phyloP scores from a whole-genome alignment of 2,888 invertebrate species.

The Xestia ashworthii region DNA sequence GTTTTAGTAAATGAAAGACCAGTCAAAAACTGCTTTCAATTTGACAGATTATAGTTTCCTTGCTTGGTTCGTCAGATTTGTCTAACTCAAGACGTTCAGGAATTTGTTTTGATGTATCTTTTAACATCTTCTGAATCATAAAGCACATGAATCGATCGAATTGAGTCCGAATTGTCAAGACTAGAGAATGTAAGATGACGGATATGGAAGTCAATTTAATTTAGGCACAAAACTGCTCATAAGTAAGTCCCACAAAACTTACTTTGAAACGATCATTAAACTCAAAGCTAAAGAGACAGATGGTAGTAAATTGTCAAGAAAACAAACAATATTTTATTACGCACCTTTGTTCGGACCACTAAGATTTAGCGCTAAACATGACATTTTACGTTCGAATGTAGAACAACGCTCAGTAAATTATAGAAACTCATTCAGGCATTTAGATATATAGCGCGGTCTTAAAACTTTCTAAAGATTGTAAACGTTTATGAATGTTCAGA shows the following conservation, averaged over 20 bases:
- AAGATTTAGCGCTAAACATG: conserved; percentile 38
- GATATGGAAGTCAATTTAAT: not conserved
- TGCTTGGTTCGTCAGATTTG: not conserved
- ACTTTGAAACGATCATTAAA: not conserved
- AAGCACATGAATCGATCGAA: not conserved
- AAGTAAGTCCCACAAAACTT: not conserved
- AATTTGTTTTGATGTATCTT: not conserved
- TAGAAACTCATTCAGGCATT: conserved; percentile 56
- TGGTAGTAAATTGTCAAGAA: conserved; percentile 8
- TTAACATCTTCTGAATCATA: not conserved
- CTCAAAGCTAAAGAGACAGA: not conserved
- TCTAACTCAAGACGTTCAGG: not conserved
- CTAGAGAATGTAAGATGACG: not conserved
- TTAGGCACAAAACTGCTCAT: not conserved
- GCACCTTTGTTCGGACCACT: conserved; percentile 25
- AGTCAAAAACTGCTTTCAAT: not conserved
- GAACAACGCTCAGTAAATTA: conserved; percentile 53
- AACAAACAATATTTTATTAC: conserved; percentile 68
- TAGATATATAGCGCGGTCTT: conserved; percentile 45
- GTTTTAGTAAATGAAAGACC: not conserved
- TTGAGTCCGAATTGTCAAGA: not conserved
- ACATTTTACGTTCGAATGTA: conserved; percentile 45
- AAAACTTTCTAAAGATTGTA: conserved; percentile 60
- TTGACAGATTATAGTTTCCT: not conserved
- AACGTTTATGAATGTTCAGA: conserved; percentile 38